These are phyloP conservation scores for Phataginus tetradactyla DNA, from an alignment of 2,797 vertebrate genomes.

Conservation along the genomic window DNA sequence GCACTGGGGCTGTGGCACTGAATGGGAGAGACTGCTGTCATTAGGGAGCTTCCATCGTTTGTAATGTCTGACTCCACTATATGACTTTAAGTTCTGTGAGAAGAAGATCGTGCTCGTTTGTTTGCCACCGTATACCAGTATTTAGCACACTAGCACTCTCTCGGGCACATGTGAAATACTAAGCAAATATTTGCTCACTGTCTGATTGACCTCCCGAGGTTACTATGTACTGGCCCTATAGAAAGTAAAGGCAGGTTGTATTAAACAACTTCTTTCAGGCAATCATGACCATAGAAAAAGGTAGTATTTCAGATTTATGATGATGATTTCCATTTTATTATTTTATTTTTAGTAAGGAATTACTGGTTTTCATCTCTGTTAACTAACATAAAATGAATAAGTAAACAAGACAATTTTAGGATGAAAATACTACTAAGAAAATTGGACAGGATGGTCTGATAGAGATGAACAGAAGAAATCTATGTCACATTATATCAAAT, in stretches of 20 bases:
- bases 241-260: neutral
- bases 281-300: neutral
- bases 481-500: neutral
- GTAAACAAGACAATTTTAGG: neutral
- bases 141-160: neutral
- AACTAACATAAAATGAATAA: slow-evolving; percentile 1
- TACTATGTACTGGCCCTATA: neutral
- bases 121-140: neutral
- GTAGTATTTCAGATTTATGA: neutral
- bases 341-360: neutral
- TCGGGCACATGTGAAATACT: neutral
- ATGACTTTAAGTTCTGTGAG: neutral
- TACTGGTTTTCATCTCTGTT: neutral
- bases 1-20: neutral
- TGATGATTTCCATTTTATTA: neutral
- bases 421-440: neutral
- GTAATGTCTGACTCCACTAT: neutral
- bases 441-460: neutral
- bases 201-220: neutral
- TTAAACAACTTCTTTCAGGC: neutral
- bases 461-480: neutral
- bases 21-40: neutral
- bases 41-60: neutral
- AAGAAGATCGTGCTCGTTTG: neutral
- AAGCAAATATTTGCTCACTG: neutral